Percentiles rank a stretch among this genome's conserved stretches.
These are phyloP conservation scores for Tenthredo livida DNA, from an alignment of 2,888 invertebrate genomes.

Conservation along the genomic window DNA sequence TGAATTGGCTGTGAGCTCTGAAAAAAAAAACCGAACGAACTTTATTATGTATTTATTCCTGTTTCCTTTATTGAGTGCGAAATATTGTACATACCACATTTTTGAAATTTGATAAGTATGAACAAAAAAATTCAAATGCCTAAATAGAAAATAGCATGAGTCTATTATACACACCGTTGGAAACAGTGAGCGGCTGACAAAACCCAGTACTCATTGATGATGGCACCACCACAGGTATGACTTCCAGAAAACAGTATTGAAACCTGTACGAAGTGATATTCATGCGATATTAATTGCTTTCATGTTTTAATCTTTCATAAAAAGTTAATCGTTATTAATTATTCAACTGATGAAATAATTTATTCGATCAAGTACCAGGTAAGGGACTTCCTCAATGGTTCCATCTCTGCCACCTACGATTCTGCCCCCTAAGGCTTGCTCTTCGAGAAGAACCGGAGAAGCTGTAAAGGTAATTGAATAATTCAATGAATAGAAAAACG, in stretches of 20 bases:
- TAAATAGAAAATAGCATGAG: background rate
- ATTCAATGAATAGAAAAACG: background rate
- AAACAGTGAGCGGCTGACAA: slow-evolving; percentile 45
- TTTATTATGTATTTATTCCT: background rate
- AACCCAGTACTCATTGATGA: slow-evolving; percentile 42
- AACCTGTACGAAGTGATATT: background rate
- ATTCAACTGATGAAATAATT: slow-evolving; percentile 11
- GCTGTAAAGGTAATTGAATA: background rate
- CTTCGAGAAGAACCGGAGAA: slow-evolving; percentile 18
- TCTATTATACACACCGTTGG: background rate
- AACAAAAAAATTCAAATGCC: background rate
- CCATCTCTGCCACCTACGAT: slow-evolving; percentile 37
- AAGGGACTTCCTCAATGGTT: slow-evolving; percentile 33
- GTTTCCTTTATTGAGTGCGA: background rate
- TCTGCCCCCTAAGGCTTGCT: background rate
- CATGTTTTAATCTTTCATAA: background rate
- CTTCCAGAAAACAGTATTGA: slow-evolving; percentile 15
- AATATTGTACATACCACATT: background rate
- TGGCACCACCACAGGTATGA: slow-evolving; percentile 40
- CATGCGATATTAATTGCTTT: background rate
- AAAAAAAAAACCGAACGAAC: background rate
- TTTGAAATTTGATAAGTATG: background rate
- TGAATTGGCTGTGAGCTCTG: background rate
- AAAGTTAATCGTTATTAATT: background rate
- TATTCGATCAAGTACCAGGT: slow-evolving; percentile 20